Evolutionary conservation across 1,140 invertebrate genomes (phyloP).

Genomic region (Drosophila watanabei): DNA sequence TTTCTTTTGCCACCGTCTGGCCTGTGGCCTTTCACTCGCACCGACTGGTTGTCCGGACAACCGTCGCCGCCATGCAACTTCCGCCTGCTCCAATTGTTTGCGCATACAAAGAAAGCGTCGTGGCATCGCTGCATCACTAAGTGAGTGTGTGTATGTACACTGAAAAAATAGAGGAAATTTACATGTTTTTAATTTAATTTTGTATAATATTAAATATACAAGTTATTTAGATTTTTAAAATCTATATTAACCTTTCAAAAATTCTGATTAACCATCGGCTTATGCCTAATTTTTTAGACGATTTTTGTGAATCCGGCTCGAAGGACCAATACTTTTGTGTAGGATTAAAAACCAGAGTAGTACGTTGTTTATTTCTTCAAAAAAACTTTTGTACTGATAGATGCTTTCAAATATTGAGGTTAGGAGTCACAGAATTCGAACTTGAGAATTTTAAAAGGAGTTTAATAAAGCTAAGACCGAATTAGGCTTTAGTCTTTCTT

Average conservation of each 20-base stretch:
- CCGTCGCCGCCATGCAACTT: conserved; percentile 73
- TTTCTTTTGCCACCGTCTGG: conserved; percentile 9
- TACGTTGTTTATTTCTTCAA: too few species aligned
- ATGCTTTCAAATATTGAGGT: too few species aligned
- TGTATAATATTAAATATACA: neutral
- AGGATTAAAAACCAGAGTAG: too few species aligned
- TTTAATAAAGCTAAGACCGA: neutral
- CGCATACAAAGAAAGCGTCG: conserved; percentile 77
- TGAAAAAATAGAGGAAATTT: neutral
- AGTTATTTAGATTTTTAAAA: neutral
- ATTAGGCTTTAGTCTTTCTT: neutral
- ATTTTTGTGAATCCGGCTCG: neutral
- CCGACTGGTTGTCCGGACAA: conserved; percentile 54
- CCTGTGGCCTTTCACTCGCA: conserved; percentile 26
- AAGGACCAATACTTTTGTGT: neutral
- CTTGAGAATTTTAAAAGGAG: neutral
- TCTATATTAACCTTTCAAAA: too few species aligned
- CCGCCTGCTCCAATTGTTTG: conserved; percentile 84
- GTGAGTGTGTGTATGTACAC: conserved; percentile 13
- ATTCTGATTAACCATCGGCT: neutral
- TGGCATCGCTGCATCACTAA: conserved; percentile 48
- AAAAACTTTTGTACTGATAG: too few species aligned
- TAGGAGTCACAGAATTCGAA: neutral
- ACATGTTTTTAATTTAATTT: neutral
- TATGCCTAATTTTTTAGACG: neutral